Base-by-base conservation (phyloP, 1,140 invertebrate genomes). In the Melitaea cinxia region DNA sequence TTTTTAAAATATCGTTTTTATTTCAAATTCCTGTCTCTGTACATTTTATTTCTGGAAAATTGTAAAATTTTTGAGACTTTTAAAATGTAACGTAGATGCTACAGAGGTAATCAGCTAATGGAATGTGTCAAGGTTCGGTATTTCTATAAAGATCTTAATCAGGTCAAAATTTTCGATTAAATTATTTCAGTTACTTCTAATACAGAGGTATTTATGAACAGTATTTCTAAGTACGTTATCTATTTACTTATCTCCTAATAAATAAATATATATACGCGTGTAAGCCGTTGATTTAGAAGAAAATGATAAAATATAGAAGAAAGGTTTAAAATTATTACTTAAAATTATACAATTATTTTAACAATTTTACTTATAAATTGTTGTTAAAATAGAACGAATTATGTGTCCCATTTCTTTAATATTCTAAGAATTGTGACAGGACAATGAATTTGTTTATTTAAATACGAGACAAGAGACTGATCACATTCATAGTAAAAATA, bases 91-190 rank as follows among this genome's bases (percentile, higher is more conserved):
- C 47, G 39, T 45, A 49, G 47, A 49, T 30, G 42, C 33, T 45
- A 49, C 23, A 49, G 56, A 45, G 45, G 37, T 59, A 59, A 59
- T 59, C 56, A 49, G 47, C 56, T 59, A 59, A 59, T 59, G 56
- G 56, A 59, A 59, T 49, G 56, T 49, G 47, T 45, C 49, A 49
- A 59, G 56, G 55, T 58, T 45, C n/a, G 35, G 37, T 42, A 21
- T 19, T 49, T 45, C 28, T 33, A 59, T 33, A 28, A 59, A 59
- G 56, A 59, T 59, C 42, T 59, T 59, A 59, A 59, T 59, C 56
- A 59, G 30, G 30, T 28, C 56, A 49, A 59, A 45, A 14, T 59
- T 26, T 12, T 49, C 42, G 39, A 59, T 45, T 23, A 14, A 42
- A 23, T 49, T 30, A 49, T 28, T 15, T 39, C 37, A 26, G 12